A percentile compares a stretch with the other conserved stretches of the same genome.
Conservation (phyloP, 2,113 vertebrate genomes). For the Pluvianellus socialis region DNA sequence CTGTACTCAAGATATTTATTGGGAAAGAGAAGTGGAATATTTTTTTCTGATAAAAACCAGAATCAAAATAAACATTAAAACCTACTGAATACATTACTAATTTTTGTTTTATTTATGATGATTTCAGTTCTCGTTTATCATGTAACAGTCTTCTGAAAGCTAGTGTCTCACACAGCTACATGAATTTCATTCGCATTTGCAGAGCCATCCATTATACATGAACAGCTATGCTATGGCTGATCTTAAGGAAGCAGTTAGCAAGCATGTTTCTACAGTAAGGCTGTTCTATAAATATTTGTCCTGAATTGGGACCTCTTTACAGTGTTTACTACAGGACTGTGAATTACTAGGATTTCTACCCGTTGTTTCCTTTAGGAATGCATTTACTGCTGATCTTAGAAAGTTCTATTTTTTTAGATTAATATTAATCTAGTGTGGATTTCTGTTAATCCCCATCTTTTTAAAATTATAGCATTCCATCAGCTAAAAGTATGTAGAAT, state of each 20-base stretch:
- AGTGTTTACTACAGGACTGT: not conserved
- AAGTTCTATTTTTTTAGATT: not conserved
- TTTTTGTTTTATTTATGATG: not conserved
- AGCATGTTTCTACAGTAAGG: not conserved
- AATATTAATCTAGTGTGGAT: not conserved
- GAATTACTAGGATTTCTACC: not conserved
- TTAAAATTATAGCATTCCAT: not conserved
- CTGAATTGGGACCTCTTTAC: not conserved
- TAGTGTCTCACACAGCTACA: not conserved
- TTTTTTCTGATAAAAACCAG: not conserved
- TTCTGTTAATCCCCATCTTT: not conserved
- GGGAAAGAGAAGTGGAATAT: not conserved
- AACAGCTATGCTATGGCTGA: not conserved
- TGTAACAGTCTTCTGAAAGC: not conserved
- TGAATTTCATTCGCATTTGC: not conserved
- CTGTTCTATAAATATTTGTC: slow-evolving; percentile 21
- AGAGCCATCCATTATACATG: not conserved
- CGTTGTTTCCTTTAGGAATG: not conserved
- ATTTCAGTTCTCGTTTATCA: not conserved
- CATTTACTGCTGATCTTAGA: not conserved
- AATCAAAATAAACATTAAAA: not conserved
- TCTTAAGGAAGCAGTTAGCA: not conserved
- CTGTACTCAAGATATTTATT: not conserved
- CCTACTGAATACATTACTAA: not conserved
- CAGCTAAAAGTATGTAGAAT: not conserved